These are phyloP conservation scores for Protomyctophum bolini DNA, from an alignment of 2,113 vertebrate species.

Conservation along the genomic window DNA sequence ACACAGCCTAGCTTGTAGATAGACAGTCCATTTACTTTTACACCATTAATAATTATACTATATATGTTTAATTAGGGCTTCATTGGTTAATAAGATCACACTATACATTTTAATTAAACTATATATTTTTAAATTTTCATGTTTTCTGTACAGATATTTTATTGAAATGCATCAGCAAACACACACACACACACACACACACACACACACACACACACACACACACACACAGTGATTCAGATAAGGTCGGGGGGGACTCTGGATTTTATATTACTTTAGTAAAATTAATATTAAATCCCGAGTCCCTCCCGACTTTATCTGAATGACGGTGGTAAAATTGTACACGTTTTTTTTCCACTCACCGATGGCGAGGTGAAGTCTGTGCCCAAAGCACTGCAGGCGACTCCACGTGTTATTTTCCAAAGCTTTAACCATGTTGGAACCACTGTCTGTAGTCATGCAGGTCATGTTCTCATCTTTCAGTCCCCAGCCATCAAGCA, in stretches of 20 bases:
- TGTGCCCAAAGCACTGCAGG: slow-evolving; percentile 10
- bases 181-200: too few relatives aligned
- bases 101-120: background rate
- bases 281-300: too few relatives aligned
- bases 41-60: too few relatives aligned
- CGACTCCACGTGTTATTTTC: background rate
- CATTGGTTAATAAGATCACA: background rate
- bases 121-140: background rate
- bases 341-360: background rate
- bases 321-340: too few relatives aligned
- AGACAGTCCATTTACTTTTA: too few relatives aligned
- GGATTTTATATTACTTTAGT: too few relatives aligned
- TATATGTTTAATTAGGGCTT: too few relatives aligned
- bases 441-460: slow-evolving; percentile 5
- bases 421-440: background rate
- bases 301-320: too few relatives aligned
- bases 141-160: background rate
- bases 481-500: background rate
- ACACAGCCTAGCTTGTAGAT: too few relatives aligned
- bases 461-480: background rate
- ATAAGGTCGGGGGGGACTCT: too few relatives aligned
- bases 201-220: too few relatives aligned
- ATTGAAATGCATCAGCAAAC: background rate
- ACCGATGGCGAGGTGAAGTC: slow-evolving; percentile 12
- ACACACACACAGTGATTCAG: too few relatives aligned